A percentile compares a stretch with the other conserved stretches of the same genome.
Conservation (phyloP, 2,888 invertebrate genomes). For the Limenitis arthemis region DNA sequence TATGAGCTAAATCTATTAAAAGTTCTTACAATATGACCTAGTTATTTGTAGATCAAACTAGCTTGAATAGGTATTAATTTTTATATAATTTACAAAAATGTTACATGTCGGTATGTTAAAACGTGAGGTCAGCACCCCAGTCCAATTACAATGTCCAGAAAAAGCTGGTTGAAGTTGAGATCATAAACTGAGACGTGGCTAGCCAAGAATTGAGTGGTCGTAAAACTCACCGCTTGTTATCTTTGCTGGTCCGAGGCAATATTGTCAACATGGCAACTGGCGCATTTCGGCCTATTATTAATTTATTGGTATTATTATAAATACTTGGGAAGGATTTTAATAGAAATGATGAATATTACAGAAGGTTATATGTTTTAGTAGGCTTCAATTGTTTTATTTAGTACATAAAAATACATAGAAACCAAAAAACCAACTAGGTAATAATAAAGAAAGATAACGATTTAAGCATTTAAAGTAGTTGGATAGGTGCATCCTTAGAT, state of each 20-base stretch:
- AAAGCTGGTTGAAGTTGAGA: conserved; percentile 29
- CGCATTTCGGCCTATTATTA: background rate
- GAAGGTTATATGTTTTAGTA: no score
- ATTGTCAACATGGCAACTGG: conserved; percentile 22
- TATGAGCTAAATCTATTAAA: no score
- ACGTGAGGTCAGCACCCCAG: no score
- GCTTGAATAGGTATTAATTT: no score
- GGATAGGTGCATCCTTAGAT: no score
- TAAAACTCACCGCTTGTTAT: conserved; percentile 53
- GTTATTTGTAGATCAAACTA: no score
- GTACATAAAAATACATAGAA: no score
- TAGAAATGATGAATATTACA: background rate
- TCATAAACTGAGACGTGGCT: conserved; percentile 27
- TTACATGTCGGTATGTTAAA: background rate
- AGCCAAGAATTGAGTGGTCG: conserved; percentile 40
- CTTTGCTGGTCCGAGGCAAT: conserved; percentile 30
- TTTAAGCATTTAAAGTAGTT: no score
- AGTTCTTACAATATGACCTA: no score
- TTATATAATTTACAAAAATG: background rate
- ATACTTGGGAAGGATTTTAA: background rate
- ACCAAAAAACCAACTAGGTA: no score
- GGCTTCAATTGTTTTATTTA: no score
- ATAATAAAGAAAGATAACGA: no score
- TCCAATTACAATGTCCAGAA: conserved; percentile 21
- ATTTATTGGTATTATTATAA: background rate